These are phyloP conservation scores for Psittacula cyanocephala DNA, from an alignment of 2,113 vertebrate genomes.

Conservation along the genomic window DNA sequence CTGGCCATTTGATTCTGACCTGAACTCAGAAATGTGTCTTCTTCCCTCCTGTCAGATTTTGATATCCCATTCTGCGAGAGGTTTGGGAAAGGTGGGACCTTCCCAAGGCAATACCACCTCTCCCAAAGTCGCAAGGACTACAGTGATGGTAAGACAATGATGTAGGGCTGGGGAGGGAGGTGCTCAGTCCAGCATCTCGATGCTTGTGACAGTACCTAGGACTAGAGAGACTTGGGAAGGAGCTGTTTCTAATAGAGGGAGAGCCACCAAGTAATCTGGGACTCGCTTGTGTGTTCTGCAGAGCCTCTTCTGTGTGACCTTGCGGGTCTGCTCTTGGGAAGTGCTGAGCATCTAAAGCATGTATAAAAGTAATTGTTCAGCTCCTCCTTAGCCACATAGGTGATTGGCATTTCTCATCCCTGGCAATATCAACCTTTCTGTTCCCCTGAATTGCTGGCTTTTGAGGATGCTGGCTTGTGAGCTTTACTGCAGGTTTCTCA, in stretches of 20 bases:
- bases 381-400: neutral
- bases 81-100: slow-evolving; percentile 89
- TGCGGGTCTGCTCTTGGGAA: neutral
- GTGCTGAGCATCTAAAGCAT: neutral
- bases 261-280: neutral
- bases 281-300: neutral
- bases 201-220: neutral
- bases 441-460: neutral
- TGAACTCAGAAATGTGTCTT: neutral
- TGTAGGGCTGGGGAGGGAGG: neutral
- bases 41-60: slow-evolving; percentile 54
- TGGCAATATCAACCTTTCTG: neutral
- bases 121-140: slow-evolving; percentile 89
- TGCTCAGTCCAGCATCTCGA: accelerated
- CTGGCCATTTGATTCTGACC: neutral
- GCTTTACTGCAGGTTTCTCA: neutral
- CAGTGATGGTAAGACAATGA: slow-evolving; percentile 80
- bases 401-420: neutral
- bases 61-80: slow-evolving; percentile 69
- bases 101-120: slow-evolving; percentile 87
- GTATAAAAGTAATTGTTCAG: neutral
- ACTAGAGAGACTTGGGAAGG: neutral
- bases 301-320: neutral
- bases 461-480: neutral
- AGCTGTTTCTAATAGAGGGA: neutral